phyloP scores from a whole-genome alignment of 2,113 vertebrate genomes.

The Pontoporia blainvillei region DNA sequence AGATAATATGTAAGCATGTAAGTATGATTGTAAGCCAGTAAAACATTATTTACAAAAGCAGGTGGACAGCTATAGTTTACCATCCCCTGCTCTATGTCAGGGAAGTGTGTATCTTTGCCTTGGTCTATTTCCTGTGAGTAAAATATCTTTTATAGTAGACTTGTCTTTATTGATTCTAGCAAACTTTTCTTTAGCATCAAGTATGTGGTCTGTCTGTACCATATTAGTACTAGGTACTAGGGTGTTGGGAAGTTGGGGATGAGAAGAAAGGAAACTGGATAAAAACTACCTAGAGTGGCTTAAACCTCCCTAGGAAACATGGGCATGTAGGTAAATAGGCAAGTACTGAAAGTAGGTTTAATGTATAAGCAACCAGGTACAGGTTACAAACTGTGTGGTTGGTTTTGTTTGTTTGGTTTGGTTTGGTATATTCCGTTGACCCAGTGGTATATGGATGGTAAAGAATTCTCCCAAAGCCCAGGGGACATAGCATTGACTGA shows the following conservation, averaged over 20 bases:
- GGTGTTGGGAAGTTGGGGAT: not conserved
- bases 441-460: not conserved
- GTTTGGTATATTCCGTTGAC: not conserved
- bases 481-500: not conserved
- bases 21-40: not conserved
- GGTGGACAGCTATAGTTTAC: not conserved
- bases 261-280: not conserved
- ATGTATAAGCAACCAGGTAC: not conserved
- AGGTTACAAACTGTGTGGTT: not conserved
- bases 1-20: not conserved
- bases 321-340: not conserved
- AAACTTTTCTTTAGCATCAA: not conserved
- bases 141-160: not conserved
- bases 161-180: not conserved
- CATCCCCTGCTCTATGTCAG: accelerated
- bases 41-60: not conserved
- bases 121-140: not conserved
- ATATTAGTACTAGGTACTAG: not conserved
- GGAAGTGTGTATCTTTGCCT: not conserved
- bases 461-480: not conserved
- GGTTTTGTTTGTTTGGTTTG: not conserved
- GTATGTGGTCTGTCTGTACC: not conserved
- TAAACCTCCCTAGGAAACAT: not conserved
- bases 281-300: not conserved
- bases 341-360: not conserved